These are phyloP conservation scores for Drosophila mercatorum DNA, from an alignment of 2,888 invertebrate species.

Conservation along the genomic window DNA sequence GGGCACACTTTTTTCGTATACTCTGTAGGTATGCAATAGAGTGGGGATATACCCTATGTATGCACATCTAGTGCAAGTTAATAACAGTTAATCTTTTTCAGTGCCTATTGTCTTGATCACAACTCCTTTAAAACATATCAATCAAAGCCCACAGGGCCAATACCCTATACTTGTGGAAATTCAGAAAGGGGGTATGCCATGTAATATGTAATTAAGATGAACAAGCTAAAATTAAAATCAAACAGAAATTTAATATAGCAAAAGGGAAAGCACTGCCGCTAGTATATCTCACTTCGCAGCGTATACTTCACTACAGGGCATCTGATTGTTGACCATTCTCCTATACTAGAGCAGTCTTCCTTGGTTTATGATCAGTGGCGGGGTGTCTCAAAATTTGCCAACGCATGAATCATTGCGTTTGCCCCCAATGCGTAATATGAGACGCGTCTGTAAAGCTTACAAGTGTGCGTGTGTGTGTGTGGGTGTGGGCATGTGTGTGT, in stretches of 20 bases:
- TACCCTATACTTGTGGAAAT: not conserved
- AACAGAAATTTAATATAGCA: not conserved
- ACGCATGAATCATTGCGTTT: conserved; percentile 72
- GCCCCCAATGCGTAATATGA: conserved; percentile 66
- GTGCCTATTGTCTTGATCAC: not conserved
- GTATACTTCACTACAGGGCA: not conserved
- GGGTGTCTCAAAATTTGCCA: conserved; percentile 71
- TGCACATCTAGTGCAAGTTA: not conserved
- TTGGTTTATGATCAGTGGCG: conserved; percentile 55
- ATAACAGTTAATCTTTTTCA: not conserved
- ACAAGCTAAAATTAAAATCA: not conserved
- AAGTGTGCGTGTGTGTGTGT: conserved; percentile 22
- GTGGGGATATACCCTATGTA: no score
- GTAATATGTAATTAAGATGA: not conserved
- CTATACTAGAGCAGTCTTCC: not conserved
- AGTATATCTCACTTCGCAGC: not conserved
- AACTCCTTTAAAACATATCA: not conserved
- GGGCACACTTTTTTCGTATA: conserved; percentile 13
- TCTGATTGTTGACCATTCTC: conserved; percentile 21
- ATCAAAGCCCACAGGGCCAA: not conserved
- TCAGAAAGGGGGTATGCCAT: not conserved
- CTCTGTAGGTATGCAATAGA: not conserved
- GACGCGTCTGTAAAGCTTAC: conserved; percentile 37
- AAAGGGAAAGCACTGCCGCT: not conserved
- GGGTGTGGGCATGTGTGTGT: conserved; percentile 19